Percentiles rank a stretch among this genome's conserved stretches.
These are phyloP conservation scores for Heteronetta atricapilla DNA, from an alignment of 2,113 vertebrate genomes.

Conservation along the genomic window DNA sequence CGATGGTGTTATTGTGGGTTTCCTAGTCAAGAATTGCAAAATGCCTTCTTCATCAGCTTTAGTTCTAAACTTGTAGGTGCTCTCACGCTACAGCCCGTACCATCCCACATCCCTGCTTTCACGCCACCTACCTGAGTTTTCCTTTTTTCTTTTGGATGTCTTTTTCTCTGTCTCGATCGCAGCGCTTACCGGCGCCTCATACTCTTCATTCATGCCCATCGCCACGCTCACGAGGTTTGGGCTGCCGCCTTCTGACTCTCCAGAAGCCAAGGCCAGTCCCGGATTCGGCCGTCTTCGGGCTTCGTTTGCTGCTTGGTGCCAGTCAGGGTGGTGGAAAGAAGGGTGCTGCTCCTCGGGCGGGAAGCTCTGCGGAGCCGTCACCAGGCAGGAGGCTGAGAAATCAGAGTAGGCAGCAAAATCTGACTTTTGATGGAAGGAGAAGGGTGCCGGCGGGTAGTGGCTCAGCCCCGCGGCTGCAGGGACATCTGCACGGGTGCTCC, in stretches of 20 bases:
- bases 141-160: constrained; percentile 84
- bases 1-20: background rate
- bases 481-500: constrained; percentile 78
- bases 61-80: background rate
- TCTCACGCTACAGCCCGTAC: background rate
- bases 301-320: constrained; percentile 85
- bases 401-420: constrained; percentile 87
- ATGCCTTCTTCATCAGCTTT: background rate
- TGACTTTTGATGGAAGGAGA: constrained; percentile 89
- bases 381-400: constrained; percentile 89
- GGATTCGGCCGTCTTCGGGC: constrained; percentile 69
- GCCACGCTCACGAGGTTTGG: constrained; percentile 45
- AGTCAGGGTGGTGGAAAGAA: constrained; percentile 80
- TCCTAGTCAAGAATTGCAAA: background rate
- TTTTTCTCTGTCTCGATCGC: constrained; percentile 85
- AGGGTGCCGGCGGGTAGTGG: constrained; percentile 83
- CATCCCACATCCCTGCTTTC: background rate
- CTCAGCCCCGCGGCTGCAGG: constrained; percentile 73
- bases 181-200: constrained; percentile 76
- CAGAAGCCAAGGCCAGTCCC: constrained; percentile 68
- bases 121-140: constrained; percentile 86
- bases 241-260: constrained; percentile 58
- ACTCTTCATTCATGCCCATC: constrained; percentile 78
- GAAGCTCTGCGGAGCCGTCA: constrained; percentile 83
- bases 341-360: constrained; percentile 81